Conservation (phyloP, 2,113 vertebrate species). For the Zosterops borbonicus region DNA sequence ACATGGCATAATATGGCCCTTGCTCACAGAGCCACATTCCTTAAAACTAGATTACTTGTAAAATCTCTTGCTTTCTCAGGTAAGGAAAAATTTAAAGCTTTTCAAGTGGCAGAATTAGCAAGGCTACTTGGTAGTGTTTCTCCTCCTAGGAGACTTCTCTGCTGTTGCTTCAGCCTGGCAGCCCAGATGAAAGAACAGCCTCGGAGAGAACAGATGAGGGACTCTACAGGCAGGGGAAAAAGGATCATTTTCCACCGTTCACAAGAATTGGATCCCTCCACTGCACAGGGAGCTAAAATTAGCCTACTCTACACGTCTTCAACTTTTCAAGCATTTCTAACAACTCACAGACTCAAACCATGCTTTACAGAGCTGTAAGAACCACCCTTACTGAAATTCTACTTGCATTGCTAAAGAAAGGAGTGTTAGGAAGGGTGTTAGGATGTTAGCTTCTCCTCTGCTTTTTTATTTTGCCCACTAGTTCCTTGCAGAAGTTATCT, state of each 20-base stretch:
- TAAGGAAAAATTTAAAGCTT: slow-evolving; percentile 24
- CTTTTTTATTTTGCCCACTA: background rate
- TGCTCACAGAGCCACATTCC: background rate
- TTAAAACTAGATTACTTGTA: slow-evolving; percentile 9
- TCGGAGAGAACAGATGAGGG: background rate
- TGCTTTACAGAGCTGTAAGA: background rate
- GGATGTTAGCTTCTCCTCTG: background rate
- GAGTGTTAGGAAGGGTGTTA: background rate
- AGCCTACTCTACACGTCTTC: background rate
- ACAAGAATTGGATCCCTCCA: background rate
- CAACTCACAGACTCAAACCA: background rate
- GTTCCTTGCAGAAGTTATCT: background rate
- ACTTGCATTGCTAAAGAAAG: background rate
- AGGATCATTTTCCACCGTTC: slow-evolving; percentile 1
- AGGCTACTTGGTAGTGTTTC: slow-evolving; percentile 6
- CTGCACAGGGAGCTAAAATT: slow-evolving; percentile 26
- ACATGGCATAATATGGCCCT: background rate
- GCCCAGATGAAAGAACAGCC: slow-evolving; percentile 13
- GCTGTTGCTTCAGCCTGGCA: slow-evolving; percentile 1
- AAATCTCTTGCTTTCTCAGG: slow-evolving; percentile 13
- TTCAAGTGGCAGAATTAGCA: slow-evolving; percentile 29
- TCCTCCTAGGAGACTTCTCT: slow-evolving; percentile 9
- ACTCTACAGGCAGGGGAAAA: background rate
- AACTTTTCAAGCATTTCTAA: background rate
- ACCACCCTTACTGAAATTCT: background rate